Conservation (phyloP, 92 coral and sea anemone genomes). For the Isaurus tuberculatus region DNA sequence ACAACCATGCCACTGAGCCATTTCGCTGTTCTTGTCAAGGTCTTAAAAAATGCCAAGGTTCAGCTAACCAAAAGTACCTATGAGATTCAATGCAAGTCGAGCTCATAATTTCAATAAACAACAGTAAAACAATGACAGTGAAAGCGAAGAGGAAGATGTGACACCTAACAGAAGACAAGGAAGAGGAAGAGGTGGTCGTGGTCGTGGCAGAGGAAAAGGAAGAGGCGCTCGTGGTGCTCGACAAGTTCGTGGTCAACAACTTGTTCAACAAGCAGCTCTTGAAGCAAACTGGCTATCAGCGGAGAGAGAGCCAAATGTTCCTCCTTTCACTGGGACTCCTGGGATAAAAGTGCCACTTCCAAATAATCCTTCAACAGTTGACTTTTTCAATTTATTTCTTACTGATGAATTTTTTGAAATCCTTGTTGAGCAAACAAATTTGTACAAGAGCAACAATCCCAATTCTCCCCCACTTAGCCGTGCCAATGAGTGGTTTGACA, state of each 20-base stretch:
- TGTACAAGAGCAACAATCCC: constrained; percentile 30
- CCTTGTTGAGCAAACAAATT: constrained; percentile 35
- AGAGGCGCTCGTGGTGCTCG: no score
- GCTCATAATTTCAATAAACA: no score
- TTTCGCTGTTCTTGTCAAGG: constrained; percentile 30
- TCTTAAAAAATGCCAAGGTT: constrained; percentile 1
- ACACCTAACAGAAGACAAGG: no score
- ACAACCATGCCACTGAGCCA: constrained; percentile 33
- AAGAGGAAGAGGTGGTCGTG: no score
- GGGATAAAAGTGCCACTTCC: constrained; percentile 20
- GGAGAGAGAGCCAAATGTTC: constrained; percentile 34
- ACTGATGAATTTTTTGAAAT: constrained; percentile 22
- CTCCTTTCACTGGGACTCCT: constrained; percentile 22
- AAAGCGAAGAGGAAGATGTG: no score
- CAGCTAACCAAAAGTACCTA: background rate
- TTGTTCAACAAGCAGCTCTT: no score
- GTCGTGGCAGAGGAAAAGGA: no score
- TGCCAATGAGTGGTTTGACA: background rate
- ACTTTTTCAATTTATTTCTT: constrained; percentile 34
- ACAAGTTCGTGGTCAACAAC: no score
- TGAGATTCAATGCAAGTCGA: background rate
- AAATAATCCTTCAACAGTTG: constrained; percentile 19
- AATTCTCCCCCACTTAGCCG: background rate
- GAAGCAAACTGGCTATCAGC: no score
- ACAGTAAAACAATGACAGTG: no score